A percentile compares a stretch with the other conserved stretches of the same genome.
phyloP scores from a whole-genome alignment of 1,140 invertebrate genomes.

The Brachionus koreanus region DNA sequence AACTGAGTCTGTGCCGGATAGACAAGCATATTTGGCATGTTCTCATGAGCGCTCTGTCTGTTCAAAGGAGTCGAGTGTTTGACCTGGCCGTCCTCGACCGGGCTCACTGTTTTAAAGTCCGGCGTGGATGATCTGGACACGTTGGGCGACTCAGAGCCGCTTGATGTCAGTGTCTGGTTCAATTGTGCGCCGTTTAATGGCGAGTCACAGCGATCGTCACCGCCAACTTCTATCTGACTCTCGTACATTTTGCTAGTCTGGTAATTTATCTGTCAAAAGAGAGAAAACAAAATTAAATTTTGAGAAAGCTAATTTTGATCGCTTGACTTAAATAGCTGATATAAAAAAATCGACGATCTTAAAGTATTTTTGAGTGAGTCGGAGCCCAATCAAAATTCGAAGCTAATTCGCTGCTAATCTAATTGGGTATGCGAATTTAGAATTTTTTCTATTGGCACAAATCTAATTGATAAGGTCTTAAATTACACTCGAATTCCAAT shows the following conservation, averaged over 20 bases:
- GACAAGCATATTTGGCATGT: neutral
- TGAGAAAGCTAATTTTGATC: neutral
- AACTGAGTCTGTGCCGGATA: neutral
- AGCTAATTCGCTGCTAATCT: neutral
- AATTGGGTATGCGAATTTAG: neutral
- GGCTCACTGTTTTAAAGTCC: neutral
- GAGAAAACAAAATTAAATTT: neutral
- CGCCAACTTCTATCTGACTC: neutral
- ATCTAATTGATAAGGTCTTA: neutral
- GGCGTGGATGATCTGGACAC: slow-evolving; percentile 22
- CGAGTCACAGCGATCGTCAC: neutral
- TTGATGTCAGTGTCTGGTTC: slow-evolving; percentile 9
- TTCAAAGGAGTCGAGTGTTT: slow-evolving; percentile 27
- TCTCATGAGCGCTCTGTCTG: neutral
- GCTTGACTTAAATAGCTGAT: slow-evolving; percentile 38
- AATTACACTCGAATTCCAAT: neutral
- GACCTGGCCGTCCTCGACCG: neutral
- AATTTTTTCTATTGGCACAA: neutral
- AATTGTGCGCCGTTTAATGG: neutral
- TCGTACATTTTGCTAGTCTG: neutral
- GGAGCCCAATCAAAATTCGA: neutral
- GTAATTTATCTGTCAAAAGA: neutral
- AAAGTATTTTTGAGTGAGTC: neutral
- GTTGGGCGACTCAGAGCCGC: neutral
- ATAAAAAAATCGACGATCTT: neutral